A percentile compares a stretch with the other conserved stretches of the same genome.
Evolutionary conservation across 2,797 vertebrate species (phyloP).

Genomic region (Potorous gilbertii): DNA sequence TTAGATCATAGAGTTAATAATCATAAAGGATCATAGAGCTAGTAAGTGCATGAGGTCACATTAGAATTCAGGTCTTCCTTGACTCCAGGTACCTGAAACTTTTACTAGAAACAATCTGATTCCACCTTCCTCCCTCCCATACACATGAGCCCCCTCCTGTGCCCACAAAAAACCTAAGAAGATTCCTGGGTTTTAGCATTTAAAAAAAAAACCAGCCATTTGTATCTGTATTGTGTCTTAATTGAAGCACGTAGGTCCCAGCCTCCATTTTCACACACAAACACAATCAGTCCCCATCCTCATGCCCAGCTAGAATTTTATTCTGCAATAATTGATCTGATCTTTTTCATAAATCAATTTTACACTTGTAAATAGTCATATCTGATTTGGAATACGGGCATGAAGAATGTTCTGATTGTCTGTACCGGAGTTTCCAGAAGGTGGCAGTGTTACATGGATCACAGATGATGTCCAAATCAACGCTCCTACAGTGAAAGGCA

Average conservation of each 20-base stretch:
- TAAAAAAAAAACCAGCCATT: not conserved
- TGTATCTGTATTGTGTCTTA: not conserved
- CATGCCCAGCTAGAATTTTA: not conserved
- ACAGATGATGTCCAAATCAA: not conserved
- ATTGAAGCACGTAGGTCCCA: not conserved
- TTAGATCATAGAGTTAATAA: too few relatives aligned
- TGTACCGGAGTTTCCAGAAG: slow-evolving; percentile 62
- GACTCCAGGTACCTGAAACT: not conserved
- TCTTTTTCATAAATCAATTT: not conserved
- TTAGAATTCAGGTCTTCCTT: not conserved
- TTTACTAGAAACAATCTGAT: not conserved
- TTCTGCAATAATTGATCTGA: not conserved
- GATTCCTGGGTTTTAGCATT: not conserved
- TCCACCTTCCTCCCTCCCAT: not conserved
- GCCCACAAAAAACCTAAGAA: not conserved
- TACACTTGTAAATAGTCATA: not conserved
- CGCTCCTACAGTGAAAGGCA: not conserved
- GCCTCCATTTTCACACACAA: not conserved
- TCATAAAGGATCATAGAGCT: too few relatives aligned
- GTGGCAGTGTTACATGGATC: slow-evolving; percentile 73
- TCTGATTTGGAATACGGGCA: not conserved
- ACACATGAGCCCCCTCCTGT: not conserved
- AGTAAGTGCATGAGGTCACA: not conserved
- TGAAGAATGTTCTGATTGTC: not conserved
- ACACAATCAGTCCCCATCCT: not conserved